These are phyloP conservation scores for Tragulus kanchil DNA, from an alignment of 2,113 vertebrate genomes.

Conservation along the genomic window DNA sequence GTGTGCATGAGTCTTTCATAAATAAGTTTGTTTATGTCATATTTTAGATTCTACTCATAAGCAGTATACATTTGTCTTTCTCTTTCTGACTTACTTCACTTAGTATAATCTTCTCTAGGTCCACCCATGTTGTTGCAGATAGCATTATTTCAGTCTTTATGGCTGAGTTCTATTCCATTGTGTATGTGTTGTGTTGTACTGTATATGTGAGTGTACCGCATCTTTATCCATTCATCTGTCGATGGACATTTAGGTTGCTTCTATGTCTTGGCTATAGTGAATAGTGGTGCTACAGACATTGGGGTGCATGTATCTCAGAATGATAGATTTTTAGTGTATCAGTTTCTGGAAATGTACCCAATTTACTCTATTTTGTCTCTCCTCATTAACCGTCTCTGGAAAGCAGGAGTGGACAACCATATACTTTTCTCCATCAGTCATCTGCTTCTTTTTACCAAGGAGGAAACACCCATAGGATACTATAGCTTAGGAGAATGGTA, in stretches of 20 bases:
- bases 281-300: neutral
- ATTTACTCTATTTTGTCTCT: neutral
- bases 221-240: neutral
- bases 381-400: conserved; percentile 30
- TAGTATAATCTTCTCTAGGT: neutral
- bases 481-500: neutral
- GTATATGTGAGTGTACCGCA: neutral
- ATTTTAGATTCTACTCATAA: neutral
- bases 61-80: neutral
- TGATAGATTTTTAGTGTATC: conserved; percentile 6
- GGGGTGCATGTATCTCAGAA: neutral
- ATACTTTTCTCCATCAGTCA: neutral
- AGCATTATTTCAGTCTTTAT: neutral
- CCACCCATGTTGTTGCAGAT: neutral
- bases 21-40: neutral
- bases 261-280: neutral
- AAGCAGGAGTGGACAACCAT: neutral
- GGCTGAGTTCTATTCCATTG: neutral
- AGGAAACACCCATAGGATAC: neutral
- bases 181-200: neutral
- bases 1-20: neutral
- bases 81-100: neutral
- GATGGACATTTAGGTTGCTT: neutral
- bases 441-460: neutral
- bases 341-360: conserved; percentile 34